phyloP scores from a whole-genome alignment of 2,113 vertebrate genomes.

The Hoplias malabaricus region DNA sequence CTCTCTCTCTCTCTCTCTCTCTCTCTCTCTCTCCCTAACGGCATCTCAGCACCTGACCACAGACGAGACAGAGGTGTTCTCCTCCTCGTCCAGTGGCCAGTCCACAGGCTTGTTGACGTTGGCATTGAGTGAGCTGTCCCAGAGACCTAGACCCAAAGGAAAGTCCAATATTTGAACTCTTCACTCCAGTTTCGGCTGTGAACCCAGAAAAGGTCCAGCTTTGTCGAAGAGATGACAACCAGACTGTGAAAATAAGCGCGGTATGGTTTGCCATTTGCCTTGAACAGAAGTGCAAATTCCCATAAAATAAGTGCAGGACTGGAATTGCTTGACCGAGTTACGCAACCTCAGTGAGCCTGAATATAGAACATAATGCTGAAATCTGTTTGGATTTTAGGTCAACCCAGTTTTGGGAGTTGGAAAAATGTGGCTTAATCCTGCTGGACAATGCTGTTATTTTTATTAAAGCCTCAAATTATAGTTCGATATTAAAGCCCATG shows the following conservation, averaged over 20 bases:
- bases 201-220: conserved; percentile 64
- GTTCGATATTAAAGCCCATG: too few species aligned
- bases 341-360: conserved; percentile 13
- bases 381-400: background rate
- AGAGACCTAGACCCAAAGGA: conserved; percentile 67
- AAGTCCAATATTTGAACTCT: conserved; percentile 84
- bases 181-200: conserved; percentile 70
- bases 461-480: too few species aligned
- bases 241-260: conserved; percentile 52
- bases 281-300: conserved; percentile 35
- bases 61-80: conserved; percentile 76
- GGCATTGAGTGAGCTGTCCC: conserved; percentile 57
- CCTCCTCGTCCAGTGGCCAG: conserved; percentile 55
- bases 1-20: conserved; percentile 39
- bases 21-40: conserved; percentile 57
- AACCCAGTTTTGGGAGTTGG: background rate
- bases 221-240: conserved; percentile 54
- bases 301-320: conserved; percentile 21
- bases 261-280: conserved; percentile 28
- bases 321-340: background rate
- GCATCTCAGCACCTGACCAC: conserved; percentile 67
- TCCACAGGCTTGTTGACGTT: conserved; percentile 71
- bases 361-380: background rate
- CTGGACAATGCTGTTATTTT: too few species aligned
- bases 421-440: too few species aligned